Percentiles rank a stretch among this genome's conserved stretches.
phyloP scores from a whole-genome alignment of 2,797 vertebrate genomes.

The Scomberomorus guttatus region DNA sequence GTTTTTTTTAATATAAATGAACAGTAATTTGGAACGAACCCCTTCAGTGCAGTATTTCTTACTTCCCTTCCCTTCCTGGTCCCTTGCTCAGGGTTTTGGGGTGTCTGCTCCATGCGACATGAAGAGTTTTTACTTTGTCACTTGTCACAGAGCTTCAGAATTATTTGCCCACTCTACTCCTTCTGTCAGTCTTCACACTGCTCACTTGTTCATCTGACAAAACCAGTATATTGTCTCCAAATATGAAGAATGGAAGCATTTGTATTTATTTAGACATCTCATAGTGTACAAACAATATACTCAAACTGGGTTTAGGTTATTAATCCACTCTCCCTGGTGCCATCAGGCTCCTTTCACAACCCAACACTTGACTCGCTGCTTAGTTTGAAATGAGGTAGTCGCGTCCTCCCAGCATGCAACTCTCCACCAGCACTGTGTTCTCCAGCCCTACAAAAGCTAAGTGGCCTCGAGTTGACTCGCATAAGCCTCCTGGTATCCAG shows the following conservation, averaged over 20 bases:
- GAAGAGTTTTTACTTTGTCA: background rate
- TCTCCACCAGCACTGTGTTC: background rate
- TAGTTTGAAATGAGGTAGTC: conserved; percentile 16
- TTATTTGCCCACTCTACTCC: background rate
- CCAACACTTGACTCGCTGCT: conserved; percentile 15
- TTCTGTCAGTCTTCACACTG: background rate
- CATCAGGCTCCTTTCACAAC: conserved; percentile 11
- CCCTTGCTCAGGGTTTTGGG: conserved; percentile 30
- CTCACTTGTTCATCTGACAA: background rate
- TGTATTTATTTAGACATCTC: background rate
- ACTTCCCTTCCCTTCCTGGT: no score
- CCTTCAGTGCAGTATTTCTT: conserved; percentile 4
- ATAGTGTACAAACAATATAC: background rate
- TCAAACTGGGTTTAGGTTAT: conserved; percentile 1
- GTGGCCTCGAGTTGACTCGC: conserved; percentile 14
- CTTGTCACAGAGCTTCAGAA: background rate
- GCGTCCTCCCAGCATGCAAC: conserved; percentile 36
- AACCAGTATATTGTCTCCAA: background rate
- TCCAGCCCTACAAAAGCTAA: conserved; percentile 4
- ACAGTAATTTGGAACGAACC: background rate
- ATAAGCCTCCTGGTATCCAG: conserved; percentile 20
- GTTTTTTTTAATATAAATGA: no score
- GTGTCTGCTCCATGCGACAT: conserved; percentile 13
- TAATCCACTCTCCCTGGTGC: conserved; percentile 3
- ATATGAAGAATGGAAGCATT: background rate